Evolutionary conservation across 1,140 invertebrate genomes (phyloP).

Genomic region (Aphelenchoides besseyi): DNA sequence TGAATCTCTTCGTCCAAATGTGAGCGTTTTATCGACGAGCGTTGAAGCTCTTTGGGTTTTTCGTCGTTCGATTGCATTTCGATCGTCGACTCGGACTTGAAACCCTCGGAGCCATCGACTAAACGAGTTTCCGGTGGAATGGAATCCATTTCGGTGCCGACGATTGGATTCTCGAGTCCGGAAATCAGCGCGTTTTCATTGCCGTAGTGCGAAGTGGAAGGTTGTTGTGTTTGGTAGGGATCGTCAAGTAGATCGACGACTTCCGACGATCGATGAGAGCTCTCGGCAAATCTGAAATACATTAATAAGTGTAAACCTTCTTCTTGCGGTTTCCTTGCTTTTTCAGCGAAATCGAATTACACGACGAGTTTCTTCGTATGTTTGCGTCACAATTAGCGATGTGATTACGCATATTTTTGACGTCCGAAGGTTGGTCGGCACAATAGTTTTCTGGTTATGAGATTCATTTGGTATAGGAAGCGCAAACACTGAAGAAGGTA

Average conservation of each 20-base stretch:
- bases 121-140: neutral
- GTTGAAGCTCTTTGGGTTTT: neutral
- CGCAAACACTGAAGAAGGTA: too few relatives aligned
- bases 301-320: too few relatives aligned
- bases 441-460: too few relatives aligned
- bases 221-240: neutral
- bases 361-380: neutral
- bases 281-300: too few relatives aligned
- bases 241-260: neutral
- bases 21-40: neutral
- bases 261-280: too few relatives aligned
- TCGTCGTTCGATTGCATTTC: constrained; percentile 4
- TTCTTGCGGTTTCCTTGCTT: too few relatives aligned
- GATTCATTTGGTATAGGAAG: too few relatives aligned
- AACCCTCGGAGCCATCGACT: neutral
- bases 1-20: constrained; percentile 4
- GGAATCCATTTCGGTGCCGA: neutral
- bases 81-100: neutral
- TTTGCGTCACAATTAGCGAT: too few relatives aligned
- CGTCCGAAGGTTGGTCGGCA: too few relatives aligned
- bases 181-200: neutral
- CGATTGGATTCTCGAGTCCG: neutral
- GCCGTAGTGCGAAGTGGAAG: neutral
- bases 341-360: neutral
- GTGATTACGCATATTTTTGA: too few relatives aligned